These are phyloP conservation scores for Cephalotes varians DNA, from an alignment of 2,888 invertebrate species.

Conservation along the genomic window DNA sequence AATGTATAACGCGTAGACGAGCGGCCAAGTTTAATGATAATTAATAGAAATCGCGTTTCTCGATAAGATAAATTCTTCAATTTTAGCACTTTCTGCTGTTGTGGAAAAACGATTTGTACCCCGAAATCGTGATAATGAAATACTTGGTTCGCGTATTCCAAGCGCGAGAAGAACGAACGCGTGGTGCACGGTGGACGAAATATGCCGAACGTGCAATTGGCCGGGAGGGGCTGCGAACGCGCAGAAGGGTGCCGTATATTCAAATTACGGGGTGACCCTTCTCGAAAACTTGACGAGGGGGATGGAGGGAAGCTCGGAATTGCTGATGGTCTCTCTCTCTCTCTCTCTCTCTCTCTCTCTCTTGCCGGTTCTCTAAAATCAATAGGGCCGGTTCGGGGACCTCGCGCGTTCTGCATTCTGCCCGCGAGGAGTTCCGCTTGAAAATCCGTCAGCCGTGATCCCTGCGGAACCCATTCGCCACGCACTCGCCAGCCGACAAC, in stretches of 20 bases:
- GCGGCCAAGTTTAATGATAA: neutral
- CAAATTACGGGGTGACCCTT: constrained; percentile 72
- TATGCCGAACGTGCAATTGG: constrained; percentile 64
- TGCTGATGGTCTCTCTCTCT: constrained; percentile 35
- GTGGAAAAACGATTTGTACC: neutral
- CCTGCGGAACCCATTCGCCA: neutral
- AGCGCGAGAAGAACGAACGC: constrained; percentile 19
- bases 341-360: neutral
- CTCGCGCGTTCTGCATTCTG: constrained; percentile 32
- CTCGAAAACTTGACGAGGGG: constrained; percentile 69
- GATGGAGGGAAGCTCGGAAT: constrained; percentile 55
- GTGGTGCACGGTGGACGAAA: constrained; percentile 41
- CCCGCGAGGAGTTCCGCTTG: constrained; percentile 47
- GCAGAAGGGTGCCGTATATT: constrained; percentile 68
- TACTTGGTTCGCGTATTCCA: constrained; percentile 12
- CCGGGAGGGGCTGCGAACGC: constrained; percentile 30
- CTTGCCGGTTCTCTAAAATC: constrained; percentile 69
- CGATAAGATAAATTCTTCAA: neutral
- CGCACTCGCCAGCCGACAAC: neutral
- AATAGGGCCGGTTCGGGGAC: constrained; percentile 64
- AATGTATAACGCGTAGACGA: neutral
- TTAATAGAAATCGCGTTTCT: neutral
- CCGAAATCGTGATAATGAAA: neutral
- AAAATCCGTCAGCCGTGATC: constrained; percentile 49
- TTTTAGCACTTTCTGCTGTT: neutral